Evolutionary conservation across 2,888 invertebrate species (phyloP).

Genomic region (Sarcophaga rosellei): DNA sequence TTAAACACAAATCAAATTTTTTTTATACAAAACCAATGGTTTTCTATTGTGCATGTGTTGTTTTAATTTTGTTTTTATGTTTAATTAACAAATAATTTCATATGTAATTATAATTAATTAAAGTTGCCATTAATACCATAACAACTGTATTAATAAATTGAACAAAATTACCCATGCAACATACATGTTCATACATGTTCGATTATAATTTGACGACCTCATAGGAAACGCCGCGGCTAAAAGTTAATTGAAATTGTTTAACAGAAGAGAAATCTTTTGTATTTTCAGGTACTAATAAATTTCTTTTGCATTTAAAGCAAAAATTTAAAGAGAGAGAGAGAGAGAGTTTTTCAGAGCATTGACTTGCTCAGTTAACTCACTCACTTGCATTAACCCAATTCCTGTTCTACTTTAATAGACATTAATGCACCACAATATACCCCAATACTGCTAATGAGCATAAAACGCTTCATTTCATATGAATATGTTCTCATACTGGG

Average conservation of each 20-base stretch:
- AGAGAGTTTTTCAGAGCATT: no score
- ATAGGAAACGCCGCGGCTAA: background rate
- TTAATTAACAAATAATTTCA: slow-evolving; percentile 55
- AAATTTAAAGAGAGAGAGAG: no score
- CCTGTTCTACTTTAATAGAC: slow-evolving; percentile 23
- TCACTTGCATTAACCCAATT: no score
- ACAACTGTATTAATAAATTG: background rate
- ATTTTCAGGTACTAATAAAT: no score
- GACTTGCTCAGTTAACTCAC: no score
- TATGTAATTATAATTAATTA: slow-evolving; percentile 60
- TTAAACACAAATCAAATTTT: background rate
- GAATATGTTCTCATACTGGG: background rate
- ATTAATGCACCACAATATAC: slow-evolving; percentile 53
- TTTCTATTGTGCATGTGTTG: background rate
- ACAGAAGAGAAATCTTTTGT: no score
- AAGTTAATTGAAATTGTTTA: background rate
- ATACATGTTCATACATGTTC: background rate
- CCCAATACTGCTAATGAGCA: slow-evolving; percentile 6
- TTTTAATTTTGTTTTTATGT: background rate
- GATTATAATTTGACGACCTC: background rate
- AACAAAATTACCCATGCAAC: background rate
- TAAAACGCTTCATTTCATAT: slow-evolving; percentile 9
- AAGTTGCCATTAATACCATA: slow-evolving; percentile 39
- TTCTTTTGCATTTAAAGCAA: no score
- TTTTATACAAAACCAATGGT: background rate